Base-by-base conservation (phyloP, 2,797 vertebrate genomes). In the Emydoidea blandingii region DNA sequence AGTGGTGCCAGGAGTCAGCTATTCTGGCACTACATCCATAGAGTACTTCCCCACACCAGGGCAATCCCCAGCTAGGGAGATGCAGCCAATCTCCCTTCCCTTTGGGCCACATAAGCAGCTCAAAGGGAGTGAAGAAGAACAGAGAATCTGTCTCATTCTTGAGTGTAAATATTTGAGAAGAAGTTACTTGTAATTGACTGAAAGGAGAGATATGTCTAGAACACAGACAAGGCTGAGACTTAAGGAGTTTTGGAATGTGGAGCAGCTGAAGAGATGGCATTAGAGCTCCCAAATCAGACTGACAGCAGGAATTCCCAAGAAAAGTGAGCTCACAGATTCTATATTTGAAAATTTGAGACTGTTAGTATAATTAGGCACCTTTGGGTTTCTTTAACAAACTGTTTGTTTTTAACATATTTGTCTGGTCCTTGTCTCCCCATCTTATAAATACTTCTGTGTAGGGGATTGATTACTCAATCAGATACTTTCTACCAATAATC, bases 261-360 rank as follows among this genome's bases (percentile, higher is more conserved):
- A 97, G 89, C 96, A 97, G 96, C 97, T 95, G 95, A 97, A 91
- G 87, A 88, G 89, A 93, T 79, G 95, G 94, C 80, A 90, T 85
- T 83, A 85, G 72, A 79, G 78, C 49, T 82, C 47, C 65, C 89
- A n/a, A 62, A 82, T 44, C 41, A 72, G 62, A 47, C 54, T 91
- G 81, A 56, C 54, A 76, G 31, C 8, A 41, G 72, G 90, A 87
- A 79, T 91, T 52, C 19, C 68, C 72, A 83, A 90, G 93, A 92
- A 92, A 89, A 95, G 96, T 47, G 56, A 97, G 85, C 93, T 96
- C 91, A 57, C 94, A 79, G 91, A 84, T 95, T 93, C 96, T 92
- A 85, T 93, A 95, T 88, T 91, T 2, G 12, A 93, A 96, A 95
- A 80, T 83, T 74, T 19, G 14, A 44, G 92, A 23, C 90, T 97